Percentiles rank a stretch among this genome's conserved stretches.
Conservation (phyloP, 2,113 vertebrate genomes). For the Salvelinus fontinalis region DNA sequence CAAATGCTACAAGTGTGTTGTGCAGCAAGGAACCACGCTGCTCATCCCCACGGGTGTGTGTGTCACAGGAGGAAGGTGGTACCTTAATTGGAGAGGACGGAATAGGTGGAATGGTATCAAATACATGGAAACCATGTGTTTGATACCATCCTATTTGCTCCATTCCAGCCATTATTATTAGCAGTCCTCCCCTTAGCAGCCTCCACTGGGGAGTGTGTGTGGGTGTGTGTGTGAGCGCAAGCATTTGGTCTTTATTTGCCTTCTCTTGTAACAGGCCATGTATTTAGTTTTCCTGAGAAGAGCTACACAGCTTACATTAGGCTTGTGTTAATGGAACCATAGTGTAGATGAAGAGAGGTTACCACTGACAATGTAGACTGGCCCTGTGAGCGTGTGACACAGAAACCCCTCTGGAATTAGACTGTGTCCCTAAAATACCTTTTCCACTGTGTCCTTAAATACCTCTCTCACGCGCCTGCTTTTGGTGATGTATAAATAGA, state of each 20-base stretch:
- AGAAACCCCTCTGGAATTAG: background rate
- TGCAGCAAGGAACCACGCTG: constrained; percentile 93
- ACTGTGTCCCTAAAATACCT: background rate
- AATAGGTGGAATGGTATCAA: no score
- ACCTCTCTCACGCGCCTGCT: background rate
- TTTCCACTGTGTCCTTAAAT: background rate
- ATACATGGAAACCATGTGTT: no score
- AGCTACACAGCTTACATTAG: background rate
- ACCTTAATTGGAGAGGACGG: no score
- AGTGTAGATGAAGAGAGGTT: background rate
- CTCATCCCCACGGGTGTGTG: constrained; percentile 85
- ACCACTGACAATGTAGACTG: background rate
- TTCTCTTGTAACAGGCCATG: no score
- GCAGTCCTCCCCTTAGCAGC: no score
- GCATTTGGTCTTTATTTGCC: background rate
- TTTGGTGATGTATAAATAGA: constrained; percentile 11
- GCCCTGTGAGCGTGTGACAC: constrained; percentile 4
- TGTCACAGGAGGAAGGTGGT: background rate
- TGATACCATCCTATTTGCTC: no score
- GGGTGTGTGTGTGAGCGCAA: background rate
- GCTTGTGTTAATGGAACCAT: no score
- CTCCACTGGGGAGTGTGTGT: background rate
- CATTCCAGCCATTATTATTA: no score
- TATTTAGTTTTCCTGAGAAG: background rate
- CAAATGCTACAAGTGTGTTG: constrained; percentile 70